Evolutionary conservation across 2,797 vertebrate species (phyloP), one percentile per base, ranked within the genome.

Genomic region (Bucorvus abyssinicus): DNA sequence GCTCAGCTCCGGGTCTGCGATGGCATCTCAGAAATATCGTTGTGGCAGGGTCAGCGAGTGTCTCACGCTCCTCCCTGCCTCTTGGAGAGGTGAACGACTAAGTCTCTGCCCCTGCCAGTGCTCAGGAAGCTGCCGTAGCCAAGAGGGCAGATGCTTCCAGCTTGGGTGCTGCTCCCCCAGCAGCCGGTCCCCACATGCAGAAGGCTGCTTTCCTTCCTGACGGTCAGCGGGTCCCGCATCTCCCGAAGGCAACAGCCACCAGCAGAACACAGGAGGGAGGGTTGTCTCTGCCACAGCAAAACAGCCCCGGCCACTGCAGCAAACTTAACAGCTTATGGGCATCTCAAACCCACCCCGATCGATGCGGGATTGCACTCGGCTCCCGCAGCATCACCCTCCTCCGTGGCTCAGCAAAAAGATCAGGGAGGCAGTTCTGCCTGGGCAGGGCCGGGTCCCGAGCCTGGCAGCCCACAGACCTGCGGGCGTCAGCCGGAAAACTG

Each of bases 21-120:
- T 34, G 52, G 22, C 55, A 27, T 6, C 70, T 56, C 38, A 11
- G 75, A 34, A 57, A 52, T 45, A 55, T 56, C 0, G 0, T 11
- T 3, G 12, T 9, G 30, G 65, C 38, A n/a, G 69, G 32, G 8
- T 26, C 85, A 70, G 52, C 10, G 27, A n/a, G 30, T 0, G 4
- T 26, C 36, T 21, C 14, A 1, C 5, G 61, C 49, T 18, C 53
- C 32, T 34, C 57, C 16, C 26, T 40, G 38, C 38, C 49, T 27
- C 56, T 44, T 32, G 44, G 52, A 67, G 59, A 53, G 52, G 6
- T 9, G 32, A 73, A 5, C 27, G n/a, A n/a, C n/a, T 40, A 12
- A 40, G 12, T 40, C 38, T 40, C 38, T 40, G 38, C 38, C 38
- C 38, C 57, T 36, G 13, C n/a, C 75, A 88, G 76, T n/a, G 12